Evolutionary conservation across 2,888 invertebrate genomes (phyloP).

Genomic region (Drosophila anceps): DNA sequence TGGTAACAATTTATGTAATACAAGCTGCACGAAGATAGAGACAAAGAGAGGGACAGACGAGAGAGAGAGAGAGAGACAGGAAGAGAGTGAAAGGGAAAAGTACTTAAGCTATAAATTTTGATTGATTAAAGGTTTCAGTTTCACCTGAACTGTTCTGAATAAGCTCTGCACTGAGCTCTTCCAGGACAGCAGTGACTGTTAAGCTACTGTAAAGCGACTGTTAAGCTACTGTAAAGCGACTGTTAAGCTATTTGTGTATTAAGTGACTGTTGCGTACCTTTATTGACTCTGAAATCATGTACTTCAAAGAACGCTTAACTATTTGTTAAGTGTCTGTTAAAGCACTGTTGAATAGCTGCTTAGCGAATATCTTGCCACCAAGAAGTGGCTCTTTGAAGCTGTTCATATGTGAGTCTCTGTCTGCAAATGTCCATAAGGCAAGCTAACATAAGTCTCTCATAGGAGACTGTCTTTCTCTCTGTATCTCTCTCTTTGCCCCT

Average conservation of each 20-base stretch:
- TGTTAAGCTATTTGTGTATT: not conserved
- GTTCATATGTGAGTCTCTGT: too few species aligned
- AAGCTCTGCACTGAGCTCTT: not conserved
- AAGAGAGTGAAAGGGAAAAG: not conserved
- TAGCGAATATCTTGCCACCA: too few species aligned
- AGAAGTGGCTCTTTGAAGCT: not conserved
- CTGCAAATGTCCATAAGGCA: too few species aligned
- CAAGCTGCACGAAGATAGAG: not conserved
- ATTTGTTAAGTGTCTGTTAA: not conserved
- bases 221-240: not conserved
- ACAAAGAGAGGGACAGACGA: not conserved
- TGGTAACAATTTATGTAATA: constrained; percentile 14
- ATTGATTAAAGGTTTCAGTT: not conserved
- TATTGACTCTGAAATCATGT: not conserved
- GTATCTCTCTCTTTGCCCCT: too few species aligned
- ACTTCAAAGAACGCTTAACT: too few species aligned
- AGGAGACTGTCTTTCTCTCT: too few species aligned
- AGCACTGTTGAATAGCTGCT: too few species aligned
- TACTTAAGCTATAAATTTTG: not conserved
- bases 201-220: not conserved
- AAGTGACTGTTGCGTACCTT: not conserved
- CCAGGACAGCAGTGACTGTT: not conserved
- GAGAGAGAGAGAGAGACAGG: not conserved
- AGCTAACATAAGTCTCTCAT: too few species aligned
- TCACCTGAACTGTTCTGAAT: not conserved